A percentile compares a stretch with the other conserved stretches of the same genome.
Evolutionary conservation across 2,797 vertebrate species (phyloP).

Genomic region (Mormyrus hasselquistii): DNA sequence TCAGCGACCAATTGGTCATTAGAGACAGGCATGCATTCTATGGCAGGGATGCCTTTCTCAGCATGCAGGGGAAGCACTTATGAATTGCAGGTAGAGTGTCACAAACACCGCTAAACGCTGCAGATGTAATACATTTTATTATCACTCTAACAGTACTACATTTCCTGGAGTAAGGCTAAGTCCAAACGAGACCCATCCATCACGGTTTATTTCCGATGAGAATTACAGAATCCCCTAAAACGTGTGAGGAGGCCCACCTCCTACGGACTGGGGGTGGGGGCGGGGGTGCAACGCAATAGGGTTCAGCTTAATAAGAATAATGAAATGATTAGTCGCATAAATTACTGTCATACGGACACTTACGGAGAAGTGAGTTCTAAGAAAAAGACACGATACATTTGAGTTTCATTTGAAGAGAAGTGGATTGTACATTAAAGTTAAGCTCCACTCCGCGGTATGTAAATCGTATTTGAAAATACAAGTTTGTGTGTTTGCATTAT

Average conservation of each 20-base stretch:
- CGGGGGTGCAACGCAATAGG: not conserved
- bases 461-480: not conserved
- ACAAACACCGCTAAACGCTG: not conserved
- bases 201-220: not conserved
- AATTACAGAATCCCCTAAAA: not conserved
- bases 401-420: not conserved
- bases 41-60: no score
- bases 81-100: not conserved
- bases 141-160: not conserved
- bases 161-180: not conserved
- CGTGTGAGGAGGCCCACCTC: not conserved
- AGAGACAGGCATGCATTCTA: no score
- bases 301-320: not conserved
- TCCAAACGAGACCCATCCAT: not conserved
- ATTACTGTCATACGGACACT: not conserved
- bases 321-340: not conserved
- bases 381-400: not conserved
- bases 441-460: not conserved
- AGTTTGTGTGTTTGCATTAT: not conserved
- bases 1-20: no score
- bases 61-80: not conserved
- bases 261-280: not conserved
- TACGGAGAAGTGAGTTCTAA: not conserved
- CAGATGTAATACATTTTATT: not conserved
- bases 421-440: not conserved